Evolutionary conservation across 1,140 invertebrate genomes (phyloP).

Genomic region (Melitaea cinxia): DNA sequence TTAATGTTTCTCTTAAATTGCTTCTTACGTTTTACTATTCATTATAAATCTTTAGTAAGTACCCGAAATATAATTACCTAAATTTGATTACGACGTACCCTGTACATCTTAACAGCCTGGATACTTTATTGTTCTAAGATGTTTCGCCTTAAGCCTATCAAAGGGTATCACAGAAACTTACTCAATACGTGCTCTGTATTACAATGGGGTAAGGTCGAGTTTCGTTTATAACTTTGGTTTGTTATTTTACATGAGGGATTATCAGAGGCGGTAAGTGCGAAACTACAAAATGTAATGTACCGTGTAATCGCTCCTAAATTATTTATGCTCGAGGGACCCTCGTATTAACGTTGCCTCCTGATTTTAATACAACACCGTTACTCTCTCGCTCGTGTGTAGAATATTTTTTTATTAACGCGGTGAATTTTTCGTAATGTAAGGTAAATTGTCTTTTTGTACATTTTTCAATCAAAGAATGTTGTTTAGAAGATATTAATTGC

Average conservation of each 20-base stretch:
- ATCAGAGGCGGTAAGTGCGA: constrained; percentile 38
- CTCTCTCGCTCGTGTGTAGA: neutral
- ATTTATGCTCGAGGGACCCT: constrained; percentile 31
- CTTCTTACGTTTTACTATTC: neutral
- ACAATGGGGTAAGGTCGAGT: constrained; percentile 8
- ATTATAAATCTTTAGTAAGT: neutral
- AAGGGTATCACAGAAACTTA: constrained; percentile 3
- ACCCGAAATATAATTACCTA: neutral
- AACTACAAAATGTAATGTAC: constrained; percentile 43
- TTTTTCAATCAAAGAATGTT: neutral
- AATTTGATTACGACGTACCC: neutral
- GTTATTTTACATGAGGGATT: constrained; percentile 34
- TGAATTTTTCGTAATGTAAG: neutral
- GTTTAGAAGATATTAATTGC: too few species aligned
- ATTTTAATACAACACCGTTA: constrained; percentile 18
- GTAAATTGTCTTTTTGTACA: neutral
- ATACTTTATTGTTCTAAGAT: neutral
- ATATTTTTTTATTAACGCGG: neutral
- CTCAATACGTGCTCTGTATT: neutral
- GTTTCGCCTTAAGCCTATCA: constrained; percentile 8
- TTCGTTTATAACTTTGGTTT: neutral
- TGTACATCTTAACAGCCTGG: constrained; percentile 3
- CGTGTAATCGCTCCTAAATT: constrained; percentile 41
- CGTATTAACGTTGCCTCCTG: constrained; percentile 13
- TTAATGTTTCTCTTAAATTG: neutral